Percentiles rank a stretch among this genome's conserved stretches.
phyloP scores from a whole-genome alignment of 2,888 invertebrate species.

The Andrena flavipes region DNA sequence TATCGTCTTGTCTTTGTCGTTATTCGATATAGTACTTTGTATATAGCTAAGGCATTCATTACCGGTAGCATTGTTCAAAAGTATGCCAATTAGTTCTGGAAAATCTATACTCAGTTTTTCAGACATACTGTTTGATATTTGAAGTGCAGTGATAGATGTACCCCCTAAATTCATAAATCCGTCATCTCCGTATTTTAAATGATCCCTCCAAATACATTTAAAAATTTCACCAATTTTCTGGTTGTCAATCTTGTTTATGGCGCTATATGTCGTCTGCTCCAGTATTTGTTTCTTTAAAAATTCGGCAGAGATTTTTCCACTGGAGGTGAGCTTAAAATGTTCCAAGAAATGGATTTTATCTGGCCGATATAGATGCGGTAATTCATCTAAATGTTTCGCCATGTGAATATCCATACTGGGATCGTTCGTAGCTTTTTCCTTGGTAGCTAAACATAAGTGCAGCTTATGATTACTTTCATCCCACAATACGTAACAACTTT shows the following conservation, averaged over 20 bases:
- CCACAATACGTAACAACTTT: slow-evolving; percentile 87
- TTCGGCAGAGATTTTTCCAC: slow-evolving; percentile 89
- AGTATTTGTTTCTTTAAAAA: slow-evolving; percentile 83
- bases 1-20: not conserved
- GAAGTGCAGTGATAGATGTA: slow-evolving; percentile 89
- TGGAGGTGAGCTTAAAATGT: slow-evolving; percentile 87
- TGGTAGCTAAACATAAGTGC: slow-evolving; percentile 85
- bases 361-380: slow-evolving; percentile 87
- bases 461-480: slow-evolving; percentile 77
- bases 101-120: slow-evolving; percentile 83
- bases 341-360: slow-evolving; percentile 88
- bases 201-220: slow-evolving; percentile 71
- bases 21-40: slow-evolving; percentile 46
- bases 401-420: slow-evolving; percentile 76
- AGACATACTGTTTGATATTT: slow-evolving; percentile 87
- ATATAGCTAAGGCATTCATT: slow-evolving; percentile 79
- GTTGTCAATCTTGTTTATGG: slow-evolving; percentile 58
- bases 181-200: slow-evolving; percentile 74
- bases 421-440: slow-evolving; percentile 75
- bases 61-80: slow-evolving; percentile 86
- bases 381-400: slow-evolving; percentile 83
- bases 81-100: slow-evolving; percentile 86
- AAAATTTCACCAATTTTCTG: slow-evolving; percentile 57
- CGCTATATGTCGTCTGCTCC: slow-evolving; percentile 68
- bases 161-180: slow-evolving; percentile 89